These are phyloP conservation scores for Nycticryphes semicollaris DNA, from an alignment of 2,113 vertebrate species.

Conservation along the genomic window DNA sequence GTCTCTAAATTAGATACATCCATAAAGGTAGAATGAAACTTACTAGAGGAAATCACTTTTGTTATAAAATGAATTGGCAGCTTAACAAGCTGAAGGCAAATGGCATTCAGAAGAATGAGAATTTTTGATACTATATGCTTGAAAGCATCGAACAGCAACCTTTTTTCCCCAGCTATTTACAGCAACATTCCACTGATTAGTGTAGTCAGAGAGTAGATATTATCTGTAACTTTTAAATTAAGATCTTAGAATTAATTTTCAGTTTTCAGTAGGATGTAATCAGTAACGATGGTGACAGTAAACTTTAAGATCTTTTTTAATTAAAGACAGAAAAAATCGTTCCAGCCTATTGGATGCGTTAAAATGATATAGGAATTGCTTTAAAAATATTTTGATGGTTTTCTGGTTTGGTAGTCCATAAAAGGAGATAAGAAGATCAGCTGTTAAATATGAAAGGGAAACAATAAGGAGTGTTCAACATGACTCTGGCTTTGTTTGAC, in stretches of 20 bases:
- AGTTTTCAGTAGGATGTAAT: not conserved
- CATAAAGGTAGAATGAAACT: conserved; percentile 15
- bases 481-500: conserved; percentile 14
- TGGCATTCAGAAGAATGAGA: not conserved
- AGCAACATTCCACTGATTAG: not conserved
- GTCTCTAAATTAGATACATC: not conserved
- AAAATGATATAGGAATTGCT: not conserved
- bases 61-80: conserved; percentile 29
- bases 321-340: not conserved
- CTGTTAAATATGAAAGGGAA: not conserved
- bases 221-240: conserved; percentile 24
- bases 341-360: not conserved
- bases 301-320: not conserved
- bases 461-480: not conserved
- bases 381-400: not conserved
- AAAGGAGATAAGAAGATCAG: not conserved
- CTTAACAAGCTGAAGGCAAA: conserved; percentile 15
- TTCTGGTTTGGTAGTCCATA: not conserved
- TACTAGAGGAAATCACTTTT: not conserved
- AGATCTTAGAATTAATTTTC: conserved; percentile 4
- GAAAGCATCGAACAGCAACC: not conserved
- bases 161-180: not conserved
- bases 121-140: not conserved
- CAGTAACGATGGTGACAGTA: not conserved
- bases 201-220: not conserved